phyloP scores from a whole-genome alignment of 2,797 vertebrate species.

The Agapornis canus region DNA sequence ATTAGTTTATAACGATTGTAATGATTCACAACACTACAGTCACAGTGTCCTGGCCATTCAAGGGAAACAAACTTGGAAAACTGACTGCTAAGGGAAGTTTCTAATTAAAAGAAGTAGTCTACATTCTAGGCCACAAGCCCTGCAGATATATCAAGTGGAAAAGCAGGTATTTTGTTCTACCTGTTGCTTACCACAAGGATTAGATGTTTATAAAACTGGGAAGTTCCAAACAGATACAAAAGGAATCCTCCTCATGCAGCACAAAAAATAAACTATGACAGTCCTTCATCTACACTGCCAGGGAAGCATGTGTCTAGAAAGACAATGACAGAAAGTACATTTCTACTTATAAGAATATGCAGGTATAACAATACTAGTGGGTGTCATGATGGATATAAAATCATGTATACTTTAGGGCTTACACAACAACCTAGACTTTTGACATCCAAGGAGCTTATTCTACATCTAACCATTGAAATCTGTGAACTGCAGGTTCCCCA shows the following conservation, averaged over 20 bases:
- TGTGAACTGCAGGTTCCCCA: neutral
- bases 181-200: neutral
- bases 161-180: neutral
- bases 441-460: neutral
- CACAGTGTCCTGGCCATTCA: neutral
- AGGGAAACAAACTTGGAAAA: neutral
- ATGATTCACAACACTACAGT: neutral
- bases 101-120: neutral
- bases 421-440: neutral
- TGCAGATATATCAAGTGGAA: neutral
- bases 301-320: neutral
- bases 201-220: neutral
- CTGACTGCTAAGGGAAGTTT: neutral
- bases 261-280: neutral
- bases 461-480: neutral
- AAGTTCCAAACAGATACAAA: neutral
- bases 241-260: neutral
- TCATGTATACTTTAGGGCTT: neutral
- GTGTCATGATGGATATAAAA: rapidly evolving
- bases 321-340: neutral
- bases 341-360: neutral
- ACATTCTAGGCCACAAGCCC: neutral
- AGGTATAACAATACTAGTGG: neutral
- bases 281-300: rapidly evolving
- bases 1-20: neutral